These are phyloP conservation scores for Lepus americanus DNA, from an alignment of 2,113 vertebrate species.

Conservation along the genomic window DNA sequence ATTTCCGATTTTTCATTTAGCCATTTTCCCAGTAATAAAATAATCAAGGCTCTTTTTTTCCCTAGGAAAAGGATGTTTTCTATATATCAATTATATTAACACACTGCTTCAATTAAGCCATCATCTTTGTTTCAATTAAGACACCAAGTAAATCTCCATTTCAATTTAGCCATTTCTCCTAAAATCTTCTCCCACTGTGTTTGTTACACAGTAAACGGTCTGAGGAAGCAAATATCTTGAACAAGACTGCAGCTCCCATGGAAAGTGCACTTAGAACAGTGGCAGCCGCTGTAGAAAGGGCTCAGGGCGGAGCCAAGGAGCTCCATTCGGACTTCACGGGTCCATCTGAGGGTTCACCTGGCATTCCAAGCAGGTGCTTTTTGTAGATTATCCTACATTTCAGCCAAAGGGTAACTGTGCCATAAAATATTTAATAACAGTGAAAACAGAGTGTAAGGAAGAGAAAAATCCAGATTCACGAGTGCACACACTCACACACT, in stretches of 20 bases:
- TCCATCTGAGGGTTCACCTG: not conserved
- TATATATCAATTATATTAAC: conserved; percentile 80
- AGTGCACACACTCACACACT: not conserved
- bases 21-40: conserved; percentile 61
- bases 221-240: conserved; percentile 64
- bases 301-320: not conserved
- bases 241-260: not conserved
- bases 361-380: not conserved
- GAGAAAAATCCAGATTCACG: not conserved
- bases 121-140: conserved; percentile 83
- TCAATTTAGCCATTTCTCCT: conserved; percentile 72
- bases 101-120: conserved; percentile 75
- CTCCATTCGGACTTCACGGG: not conserved
- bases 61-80: conserved; percentile 72
- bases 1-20: conserved; percentile 70
- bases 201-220: conserved; percentile 55
- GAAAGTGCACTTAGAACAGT: not conserved
- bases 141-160: conserved; percentile 77
- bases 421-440: not conserved
- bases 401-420: not conserved
- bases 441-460: not conserved
- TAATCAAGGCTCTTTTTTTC: conserved; percentile 67
- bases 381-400: conserved; percentile 2
- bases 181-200: conserved; percentile 73
- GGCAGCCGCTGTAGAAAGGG: not conserved